These are phyloP conservation scores for Drosophila niveifrons DNA, from an alignment of 2,888 invertebrate genomes.

Conservation along the genomic window DNA sequence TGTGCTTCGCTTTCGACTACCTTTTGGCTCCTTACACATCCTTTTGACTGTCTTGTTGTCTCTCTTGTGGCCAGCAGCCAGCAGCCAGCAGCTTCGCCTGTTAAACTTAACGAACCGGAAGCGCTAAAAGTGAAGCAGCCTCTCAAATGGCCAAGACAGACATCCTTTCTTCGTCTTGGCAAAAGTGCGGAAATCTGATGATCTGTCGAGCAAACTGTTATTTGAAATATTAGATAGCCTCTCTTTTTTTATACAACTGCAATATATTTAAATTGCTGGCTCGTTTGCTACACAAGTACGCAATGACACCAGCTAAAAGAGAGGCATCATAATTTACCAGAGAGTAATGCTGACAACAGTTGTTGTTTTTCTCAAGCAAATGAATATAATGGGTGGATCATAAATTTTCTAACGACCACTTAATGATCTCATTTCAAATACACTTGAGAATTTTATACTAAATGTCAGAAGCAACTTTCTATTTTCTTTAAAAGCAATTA, in stretches of 20 bases:
- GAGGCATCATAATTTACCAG: background rate
- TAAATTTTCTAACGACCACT: background rate
- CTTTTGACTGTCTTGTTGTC: background rate
- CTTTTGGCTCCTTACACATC: slow-evolving; percentile 3
- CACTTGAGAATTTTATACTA: background rate
- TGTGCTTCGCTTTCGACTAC: slow-evolving; percentile 14
- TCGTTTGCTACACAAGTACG: background rate
- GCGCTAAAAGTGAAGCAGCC: slow-evolving; percentile 64
- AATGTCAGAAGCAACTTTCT: no score
- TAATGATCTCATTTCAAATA: background rate
- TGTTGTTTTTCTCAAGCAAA: background rate
- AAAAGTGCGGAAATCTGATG: slow-evolving; percentile 44
- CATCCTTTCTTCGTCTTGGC: slow-evolving; percentile 10
- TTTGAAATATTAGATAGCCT: slow-evolving; percentile 27
- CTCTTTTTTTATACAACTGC: slow-evolving; percentile 7
- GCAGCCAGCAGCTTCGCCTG: slow-evolving; percentile 34
- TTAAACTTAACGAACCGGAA: slow-evolving; percentile 80
- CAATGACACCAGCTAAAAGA: slow-evolving; percentile 12
- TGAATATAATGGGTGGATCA: background rate
- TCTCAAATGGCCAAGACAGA: slow-evolving; percentile 41
- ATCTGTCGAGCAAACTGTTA: slow-evolving; percentile 39
- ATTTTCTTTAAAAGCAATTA: no score
- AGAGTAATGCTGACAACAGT: background rate
- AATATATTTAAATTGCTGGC: slow-evolving; percentile 8
- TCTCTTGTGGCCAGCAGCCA: slow-evolving; percentile 45